These are phyloP conservation scores for Oncorhynchus gorbuscha DNA, from an alignment of 2,113 vertebrate species.

Conservation along the genomic window DNA sequence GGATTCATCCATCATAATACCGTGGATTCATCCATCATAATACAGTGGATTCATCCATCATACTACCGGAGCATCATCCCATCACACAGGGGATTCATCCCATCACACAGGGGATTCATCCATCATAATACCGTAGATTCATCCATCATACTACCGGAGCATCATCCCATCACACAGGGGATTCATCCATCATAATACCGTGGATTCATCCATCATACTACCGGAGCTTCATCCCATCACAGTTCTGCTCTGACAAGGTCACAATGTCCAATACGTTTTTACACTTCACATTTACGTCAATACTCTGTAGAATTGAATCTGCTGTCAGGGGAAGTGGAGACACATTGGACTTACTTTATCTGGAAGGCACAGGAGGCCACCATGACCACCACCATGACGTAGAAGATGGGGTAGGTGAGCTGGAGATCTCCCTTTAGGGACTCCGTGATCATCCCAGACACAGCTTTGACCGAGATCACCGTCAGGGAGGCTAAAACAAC, in stretches of 20 bases:
- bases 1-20: too few relatives aligned
- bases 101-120: too few relatives aligned
- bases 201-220: conserved; percentile 6
- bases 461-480: conserved; percentile 92
- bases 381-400: conserved; percentile 90
- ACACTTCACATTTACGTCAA: neutral
- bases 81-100: too few relatives aligned
- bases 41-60: too few relatives aligned
- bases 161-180: neutral
- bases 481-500: conserved; percentile 84
- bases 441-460: conserved; percentile 90
- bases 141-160: too few relatives aligned
- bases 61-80: too few relatives aligned
- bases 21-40: too few relatives aligned
- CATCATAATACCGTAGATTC: too few relatives aligned
- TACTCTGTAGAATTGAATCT: neutral
- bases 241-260: conserved; percentile 4
- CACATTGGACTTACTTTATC: conserved; percentile 87
- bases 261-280: neutral
- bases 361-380: conserved; percentile 87
- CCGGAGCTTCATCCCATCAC: conserved; percentile 1
- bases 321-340: conserved; percentile 4
- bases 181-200: conserved; percentile 2
- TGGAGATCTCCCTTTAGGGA: conserved; percentile 84
- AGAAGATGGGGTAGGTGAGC: conserved; percentile 92